These are phyloP conservation scores for Anniella stebbinsi DNA, from an alignment of 2,797 vertebrate species.

Conservation along the genomic window DNA sequence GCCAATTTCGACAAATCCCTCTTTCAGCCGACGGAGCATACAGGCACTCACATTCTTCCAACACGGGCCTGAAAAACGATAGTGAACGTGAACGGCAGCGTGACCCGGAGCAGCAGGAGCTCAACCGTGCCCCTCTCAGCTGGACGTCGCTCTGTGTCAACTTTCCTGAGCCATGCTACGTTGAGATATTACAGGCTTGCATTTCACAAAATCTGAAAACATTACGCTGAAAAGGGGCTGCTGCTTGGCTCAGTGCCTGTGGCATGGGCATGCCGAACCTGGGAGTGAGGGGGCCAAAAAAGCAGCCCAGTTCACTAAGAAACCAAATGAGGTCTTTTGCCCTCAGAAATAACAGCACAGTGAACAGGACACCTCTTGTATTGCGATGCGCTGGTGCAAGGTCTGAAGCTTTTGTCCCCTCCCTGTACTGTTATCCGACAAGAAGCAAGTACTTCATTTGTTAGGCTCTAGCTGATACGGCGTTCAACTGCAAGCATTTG, in stretches of 20 bases:
- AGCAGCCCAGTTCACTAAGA: neutral
- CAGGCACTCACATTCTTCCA: neutral
- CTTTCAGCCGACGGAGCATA: neutral
- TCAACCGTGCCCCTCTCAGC: neutral
- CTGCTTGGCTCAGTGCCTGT: conserved; percentile 34
- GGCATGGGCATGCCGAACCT: conserved; percentile 3
- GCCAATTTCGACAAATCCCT: neutral
- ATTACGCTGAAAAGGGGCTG: neutral
- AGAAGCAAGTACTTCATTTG: neutral
- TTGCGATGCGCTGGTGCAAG: neutral
- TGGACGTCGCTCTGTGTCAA: neutral
- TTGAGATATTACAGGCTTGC: conserved; percentile 42
- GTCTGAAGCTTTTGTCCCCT: neutral
- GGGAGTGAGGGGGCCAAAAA: conserved; percentile 10
- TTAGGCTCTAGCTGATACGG: neutral
- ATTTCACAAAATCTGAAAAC: conserved; percentile 44
- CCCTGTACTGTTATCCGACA: neutral
- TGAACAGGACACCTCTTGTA: neutral
- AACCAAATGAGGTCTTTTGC: neutral
- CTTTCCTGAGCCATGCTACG: conserved; percentile 22
- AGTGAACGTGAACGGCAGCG: conserved; percentile 1
- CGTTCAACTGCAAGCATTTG: neutral
- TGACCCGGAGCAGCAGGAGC: conserved; percentile 11
- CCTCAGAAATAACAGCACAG: neutral
- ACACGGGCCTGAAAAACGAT: neutral